Evolutionary conservation across 2,113 vertebrate genomes (phyloP), one percentile per base, ranked within the genome.

Genomic region (Tragelaphus strepsiceros): DNA sequence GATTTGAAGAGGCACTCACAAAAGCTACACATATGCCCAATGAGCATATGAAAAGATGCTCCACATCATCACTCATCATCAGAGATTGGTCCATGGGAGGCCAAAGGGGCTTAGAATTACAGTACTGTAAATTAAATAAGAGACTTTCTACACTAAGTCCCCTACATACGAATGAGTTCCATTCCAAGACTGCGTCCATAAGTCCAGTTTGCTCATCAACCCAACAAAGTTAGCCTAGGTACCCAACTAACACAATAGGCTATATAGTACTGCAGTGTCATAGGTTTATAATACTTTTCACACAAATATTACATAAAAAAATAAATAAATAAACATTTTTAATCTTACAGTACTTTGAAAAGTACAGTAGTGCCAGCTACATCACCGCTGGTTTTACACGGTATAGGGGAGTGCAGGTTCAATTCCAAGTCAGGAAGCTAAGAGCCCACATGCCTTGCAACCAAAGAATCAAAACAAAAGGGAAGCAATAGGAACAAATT

Each of bases 361-460:
- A 77, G 39, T 15, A 77, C 39, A 77, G 22, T 26, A 77, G 35
- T 22, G 35, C 67, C 35, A 74, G 71, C 71, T 77, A 26, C 22
- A 12, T 71, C 71, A 77, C 39, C 0, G 1, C n/a, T 39, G 67
- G 19, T 77, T 77, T 43, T 43, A 26, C 0, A 0, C 1, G 1
- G 6, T 43, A 15, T 7, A 77, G 39, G 71, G 21, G 67, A 74
- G 12, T 43, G 35, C 39, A 43, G 71, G 39, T 43, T 77, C 39
- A 43, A 14, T 26, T 77, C 35, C 22, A 26, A 39, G 21, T 77
- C 39, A 6, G 71, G 35, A 13, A 26, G 39, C 71, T 43, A 77
- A 43, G n/a, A 77, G 43, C 39, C 71, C 71, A 14, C 71, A 77
- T 77, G 71, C 71, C 39, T 77, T 77, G 71, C 6, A 77, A 39